phyloP scores from a whole-genome alignment of 2,797 vertebrate species.

The Falco columbarius region DNA sequence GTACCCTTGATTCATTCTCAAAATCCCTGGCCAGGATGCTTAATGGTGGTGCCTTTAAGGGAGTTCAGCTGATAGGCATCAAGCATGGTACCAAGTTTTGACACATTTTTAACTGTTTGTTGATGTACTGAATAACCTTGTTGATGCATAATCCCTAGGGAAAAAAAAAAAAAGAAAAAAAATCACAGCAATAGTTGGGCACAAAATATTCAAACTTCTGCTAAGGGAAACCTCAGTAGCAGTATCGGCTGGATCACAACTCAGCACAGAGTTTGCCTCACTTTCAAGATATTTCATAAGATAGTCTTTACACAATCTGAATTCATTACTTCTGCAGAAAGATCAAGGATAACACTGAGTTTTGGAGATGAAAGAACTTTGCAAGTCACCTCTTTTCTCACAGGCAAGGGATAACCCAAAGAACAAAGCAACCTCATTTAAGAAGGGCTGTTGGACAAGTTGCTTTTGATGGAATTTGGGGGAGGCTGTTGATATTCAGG shows the following conservation, averaged over 20 bases:
- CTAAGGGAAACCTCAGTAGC: background rate
- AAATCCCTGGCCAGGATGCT: background rate
- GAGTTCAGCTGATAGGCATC: background rate
- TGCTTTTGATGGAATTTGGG: background rate
- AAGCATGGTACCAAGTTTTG: background rate
- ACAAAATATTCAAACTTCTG: background rate
- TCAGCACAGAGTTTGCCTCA: background rate
- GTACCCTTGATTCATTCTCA: background rate
- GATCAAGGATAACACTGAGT: background rate
- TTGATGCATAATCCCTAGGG: background rate
- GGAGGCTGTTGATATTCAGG: background rate
- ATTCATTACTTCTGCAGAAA: constrained; percentile 1
- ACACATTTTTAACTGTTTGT: background rate
- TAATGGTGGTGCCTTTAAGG: background rate
- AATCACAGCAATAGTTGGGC: background rate
- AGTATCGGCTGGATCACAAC: background rate
- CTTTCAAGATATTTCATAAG: background rate
- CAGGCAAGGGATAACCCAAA: background rate
- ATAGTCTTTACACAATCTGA: background rate
- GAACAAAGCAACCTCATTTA: background rate
- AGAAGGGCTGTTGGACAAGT: background rate
- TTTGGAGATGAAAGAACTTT: constrained; percentile 15
- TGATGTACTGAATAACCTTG: background rate
- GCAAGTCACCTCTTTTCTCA: background rate
- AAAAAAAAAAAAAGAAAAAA: background rate